Base-by-base conservation (phyloP, 2,888 invertebrate species). In the Leptinotarsa haldemani region DNA sequence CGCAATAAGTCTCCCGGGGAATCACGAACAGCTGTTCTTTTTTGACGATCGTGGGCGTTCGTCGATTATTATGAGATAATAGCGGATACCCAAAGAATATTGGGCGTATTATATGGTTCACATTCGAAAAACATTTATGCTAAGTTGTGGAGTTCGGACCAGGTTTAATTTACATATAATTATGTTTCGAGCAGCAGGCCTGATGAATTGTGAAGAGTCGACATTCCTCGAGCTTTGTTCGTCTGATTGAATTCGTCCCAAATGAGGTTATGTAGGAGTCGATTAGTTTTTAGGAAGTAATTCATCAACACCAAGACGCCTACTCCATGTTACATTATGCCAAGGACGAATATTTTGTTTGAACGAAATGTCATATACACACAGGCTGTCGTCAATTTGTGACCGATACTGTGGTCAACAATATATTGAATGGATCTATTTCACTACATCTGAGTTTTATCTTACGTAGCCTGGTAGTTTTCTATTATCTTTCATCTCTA, bases 1-100 rank as follows among this genome's bases (percentile, higher is more conserved):
- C 82, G 81, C 83, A 84, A 85, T 84, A 84, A 83, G 81, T 83
- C 82, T 77, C 82, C 82, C 80, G 74, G 76, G 70, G 76, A 40
- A 47, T 67, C 73, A 70, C 65, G 58, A 69, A 64, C 76, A 76
- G 73, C 76, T 76, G 76, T 69, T 74, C 61, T 66, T 69, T 40
- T 61, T 61, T 61, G 61, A 67, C 53, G 70, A 68, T 72, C 67
- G 74, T 77, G 70, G 77, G 77, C 77, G 77, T 63, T 22, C 53
- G 70, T 70, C 70, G 65, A 75, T 73, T 68, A 70, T 65, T 65
- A 63, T 13, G 50, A 73, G 73, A 70, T 74, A 68, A 25, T 48
- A 20, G 20, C 20, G 9, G 13, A 56, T 52, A 52, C 53, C 20
- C n/a, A 40, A 18, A n/a, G 18, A 56, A 40, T 68, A 68, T 68